Conservation (phyloP, 1,140 invertebrate genomes). For the Hetaerina americana region DNA sequence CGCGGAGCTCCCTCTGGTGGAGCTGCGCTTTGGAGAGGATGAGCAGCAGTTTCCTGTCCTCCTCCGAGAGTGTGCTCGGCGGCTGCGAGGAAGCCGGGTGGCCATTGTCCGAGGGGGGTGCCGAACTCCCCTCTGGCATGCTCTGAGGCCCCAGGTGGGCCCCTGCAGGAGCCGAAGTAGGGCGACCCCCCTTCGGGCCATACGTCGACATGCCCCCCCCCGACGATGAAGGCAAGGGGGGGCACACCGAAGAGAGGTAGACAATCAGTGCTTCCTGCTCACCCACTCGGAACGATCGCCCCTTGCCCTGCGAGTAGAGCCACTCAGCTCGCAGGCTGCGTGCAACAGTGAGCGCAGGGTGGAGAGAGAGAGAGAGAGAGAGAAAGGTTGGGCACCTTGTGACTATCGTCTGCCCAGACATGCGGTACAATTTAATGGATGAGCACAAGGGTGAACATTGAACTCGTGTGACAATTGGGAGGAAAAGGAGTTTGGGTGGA, state of each 20-base stretch:
- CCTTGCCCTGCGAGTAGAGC: constrained; percentile 85
- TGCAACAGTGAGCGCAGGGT: too few relatives aligned
- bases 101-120: too few relatives aligned
- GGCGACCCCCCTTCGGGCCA: background rate
- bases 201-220: too few relatives aligned
- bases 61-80: constrained; percentile 38
- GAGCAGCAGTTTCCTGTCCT: constrained; percentile 68
- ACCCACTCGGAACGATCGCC: constrained; percentile 70
- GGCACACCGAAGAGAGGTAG: constrained; percentile 66
- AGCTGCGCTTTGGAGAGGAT: constrained; percentile 81
- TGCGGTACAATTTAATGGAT: too few relatives aligned
- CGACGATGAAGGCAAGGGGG: constrained; percentile 20
- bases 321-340: constrained; percentile 88
- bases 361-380: too few relatives aligned
- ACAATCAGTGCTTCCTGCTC: constrained; percentile 69
- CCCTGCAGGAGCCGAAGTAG: background rate
- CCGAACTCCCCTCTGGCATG: background rate
- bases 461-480: too few relatives aligned
- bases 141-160: background rate
- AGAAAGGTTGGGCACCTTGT: too few relatives aligned
- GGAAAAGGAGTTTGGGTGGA: too few relatives aligned
- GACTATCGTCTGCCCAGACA: too few relatives aligned
- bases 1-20: constrained; percentile 60
- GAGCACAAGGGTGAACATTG: too few relatives aligned
- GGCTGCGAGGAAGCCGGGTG: too few relatives aligned